These are phyloP conservation scores for Rhaphigaster nebulosa DNA, from an alignment of 2,888 invertebrate genomes.

Conservation along the genomic window DNA sequence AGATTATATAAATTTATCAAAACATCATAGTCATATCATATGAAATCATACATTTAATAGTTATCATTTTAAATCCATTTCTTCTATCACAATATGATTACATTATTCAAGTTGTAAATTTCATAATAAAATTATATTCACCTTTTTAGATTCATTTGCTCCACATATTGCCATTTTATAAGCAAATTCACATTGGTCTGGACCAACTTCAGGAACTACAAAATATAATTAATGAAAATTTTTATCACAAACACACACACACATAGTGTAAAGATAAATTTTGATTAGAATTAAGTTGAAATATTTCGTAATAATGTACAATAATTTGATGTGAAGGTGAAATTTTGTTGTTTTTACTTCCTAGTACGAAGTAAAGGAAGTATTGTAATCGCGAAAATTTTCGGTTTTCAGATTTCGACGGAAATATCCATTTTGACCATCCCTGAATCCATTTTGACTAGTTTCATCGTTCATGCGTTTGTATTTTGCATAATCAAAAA, in stretches of 20 bases:
- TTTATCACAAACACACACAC: neutral
- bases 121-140: neutral
- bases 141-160: constrained; percentile 60
- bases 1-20: neutral
- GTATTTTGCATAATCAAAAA: too few relatives aligned
- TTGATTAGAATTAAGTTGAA: too few relatives aligned
- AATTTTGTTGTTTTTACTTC: too few relatives aligned
- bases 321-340: too few relatives aligned
- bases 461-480: too few relatives aligned
- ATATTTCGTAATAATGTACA: too few relatives aligned
- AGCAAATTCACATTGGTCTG: constrained; percentile 63
- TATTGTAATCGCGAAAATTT: too few relatives aligned
- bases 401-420: too few relatives aligned
- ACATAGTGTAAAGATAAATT: too few relatives aligned
- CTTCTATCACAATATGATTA: neutral
- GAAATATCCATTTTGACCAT: too few relatives aligned
- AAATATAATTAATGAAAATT: neutral
- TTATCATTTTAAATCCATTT: neutral
- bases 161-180: constrained; percentile 62
- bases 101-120: neutral
- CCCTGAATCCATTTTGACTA: too few relatives aligned
- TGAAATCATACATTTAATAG: neutral
- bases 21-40: neutral
- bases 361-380: too few relatives aligned
- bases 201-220: constrained; percentile 58